These are phyloP conservation scores for Murina feae DNA, from an alignment of 2,113 vertebrate species.

Conservation along the genomic window DNA sequence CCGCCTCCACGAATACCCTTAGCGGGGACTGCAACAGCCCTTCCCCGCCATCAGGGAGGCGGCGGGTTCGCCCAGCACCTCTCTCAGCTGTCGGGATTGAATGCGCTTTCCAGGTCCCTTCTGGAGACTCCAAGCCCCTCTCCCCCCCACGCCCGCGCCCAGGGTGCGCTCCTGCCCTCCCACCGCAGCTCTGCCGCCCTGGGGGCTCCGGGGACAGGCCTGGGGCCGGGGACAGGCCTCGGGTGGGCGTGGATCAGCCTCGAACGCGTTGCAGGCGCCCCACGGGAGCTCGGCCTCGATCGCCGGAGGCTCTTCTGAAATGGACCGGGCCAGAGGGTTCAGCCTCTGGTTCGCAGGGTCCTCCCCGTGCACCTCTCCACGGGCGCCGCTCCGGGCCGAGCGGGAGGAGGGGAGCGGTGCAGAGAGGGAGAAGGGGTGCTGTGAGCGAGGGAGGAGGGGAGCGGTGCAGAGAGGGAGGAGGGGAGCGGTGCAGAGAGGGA, in stretches of 20 bases:
- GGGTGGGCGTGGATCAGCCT: neutral
- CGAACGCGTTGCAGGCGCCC: rapidly evolving
- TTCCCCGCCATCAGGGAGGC: neutral
- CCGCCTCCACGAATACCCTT: neutral
- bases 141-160: rapidly evolving
- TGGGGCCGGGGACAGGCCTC: neutral
- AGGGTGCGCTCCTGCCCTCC: neutral
- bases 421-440: no score
- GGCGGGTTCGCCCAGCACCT: neutral
- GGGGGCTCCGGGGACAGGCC: neutral
- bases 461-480: rapidly evolving
- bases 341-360: no score
- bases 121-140: no score
- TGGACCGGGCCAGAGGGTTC: rapidly evolving
- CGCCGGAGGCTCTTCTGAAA: rapidly evolving
- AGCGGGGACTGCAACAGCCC: neutral
- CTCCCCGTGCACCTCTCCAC: neutral
- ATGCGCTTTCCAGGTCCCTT: neutral
- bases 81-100: neutral
- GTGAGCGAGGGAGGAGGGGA: rapidly evolving
- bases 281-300: neutral
- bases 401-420: rapidly evolving
- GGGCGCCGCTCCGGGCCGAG: neutral
- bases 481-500: no score
- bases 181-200: rapidly evolving